Evolutionary conservation across 2,888 invertebrate genomes (phyloP).

Genomic region (Megaustenia siamemsis): DNA sequence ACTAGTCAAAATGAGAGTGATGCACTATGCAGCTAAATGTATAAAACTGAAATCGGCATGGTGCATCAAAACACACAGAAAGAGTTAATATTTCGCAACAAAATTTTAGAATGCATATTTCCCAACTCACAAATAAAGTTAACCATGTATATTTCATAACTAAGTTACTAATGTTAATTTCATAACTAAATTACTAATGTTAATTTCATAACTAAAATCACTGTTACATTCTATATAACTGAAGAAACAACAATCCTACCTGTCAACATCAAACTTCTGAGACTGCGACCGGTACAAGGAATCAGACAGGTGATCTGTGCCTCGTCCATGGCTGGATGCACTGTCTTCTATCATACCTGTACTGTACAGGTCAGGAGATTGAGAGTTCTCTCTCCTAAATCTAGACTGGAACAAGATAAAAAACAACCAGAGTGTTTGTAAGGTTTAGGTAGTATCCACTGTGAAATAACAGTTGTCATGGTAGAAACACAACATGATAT

Average conservation of each 20-base stretch:
- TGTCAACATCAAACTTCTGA: slow-evolving; percentile 74
- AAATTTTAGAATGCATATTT: no score
- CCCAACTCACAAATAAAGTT: no score
- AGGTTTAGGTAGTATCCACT: not conserved
- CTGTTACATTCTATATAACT: not conserved
- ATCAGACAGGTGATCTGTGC: slow-evolving; percentile 15
- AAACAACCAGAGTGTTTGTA: not conserved
- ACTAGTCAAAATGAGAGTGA: no score
- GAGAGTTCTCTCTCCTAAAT: slow-evolving; percentile 41
- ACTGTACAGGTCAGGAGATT: slow-evolving; percentile 46
- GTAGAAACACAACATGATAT: no score
- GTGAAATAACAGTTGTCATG: not conserved
- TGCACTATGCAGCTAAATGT: no score
- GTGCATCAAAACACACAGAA: no score
- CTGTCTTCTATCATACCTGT: slow-evolving; percentile 32
- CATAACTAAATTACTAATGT: not conserved
- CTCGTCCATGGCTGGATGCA: not conserved
- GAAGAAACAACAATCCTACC: slow-evolving; percentile 59
- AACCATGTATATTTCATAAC: not conserved
- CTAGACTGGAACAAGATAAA: not conserved
- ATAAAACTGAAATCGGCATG: no score
- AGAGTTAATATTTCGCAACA: no score
- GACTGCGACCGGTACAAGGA: slow-evolving; percentile 64
- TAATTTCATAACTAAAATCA: not conserved
- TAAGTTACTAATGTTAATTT: not conserved